Evolutionary conservation across 2,797 vertebrate genomes (phyloP), one percentile per base, ranked within the genome.

Genomic region (Pempheris klunzingeri): DNA sequence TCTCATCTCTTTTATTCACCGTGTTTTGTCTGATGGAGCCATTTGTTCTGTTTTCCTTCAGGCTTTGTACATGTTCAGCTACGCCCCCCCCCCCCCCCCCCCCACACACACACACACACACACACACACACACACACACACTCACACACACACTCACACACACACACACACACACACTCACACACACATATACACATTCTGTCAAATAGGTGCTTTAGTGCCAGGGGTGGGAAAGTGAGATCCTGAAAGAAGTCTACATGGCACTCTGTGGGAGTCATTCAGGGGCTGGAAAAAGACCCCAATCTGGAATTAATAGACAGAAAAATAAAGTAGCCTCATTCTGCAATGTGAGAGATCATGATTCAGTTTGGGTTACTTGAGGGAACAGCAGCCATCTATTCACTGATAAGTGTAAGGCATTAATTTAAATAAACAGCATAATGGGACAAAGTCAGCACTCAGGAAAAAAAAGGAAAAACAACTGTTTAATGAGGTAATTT

Each of bases 11-110:
- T 88, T 88, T 82, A 81, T 89, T 87, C 77, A 46, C 55, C 1
- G 22, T 69, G 73, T 88, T 91, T 91, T 91, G 88, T 90, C 79
- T 88, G 86, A 90, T 90, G 77, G 77, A 82, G 79, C 84, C 86
- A 86, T 92, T 92, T 90, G 84, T 88, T 87, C 85, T 26, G 43
- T 64, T 78, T 78, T 71, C 69, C 70, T 76, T 58, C 58, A 74
- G 74, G 83, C 78, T 87, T 87, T 89, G 77, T 84, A 80, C 68
- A 86, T 83, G 67, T 78, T 62, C 64, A 75, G 59, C 74, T 70
- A 74, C 5, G 0, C 47, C 49, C 50, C 24, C 36, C 41, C 5
- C 53, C 24, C 38, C 30, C 24, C 11, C 20, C 1, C n/a, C 66
- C 39, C 9, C 28, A 64, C 58, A n/a, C 30, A 49, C 22, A 24